These are phyloP conservation scores for Alosa alosa DNA, from an alignment of 2,113 vertebrate genomes.

Conservation along the genomic window DNA sequence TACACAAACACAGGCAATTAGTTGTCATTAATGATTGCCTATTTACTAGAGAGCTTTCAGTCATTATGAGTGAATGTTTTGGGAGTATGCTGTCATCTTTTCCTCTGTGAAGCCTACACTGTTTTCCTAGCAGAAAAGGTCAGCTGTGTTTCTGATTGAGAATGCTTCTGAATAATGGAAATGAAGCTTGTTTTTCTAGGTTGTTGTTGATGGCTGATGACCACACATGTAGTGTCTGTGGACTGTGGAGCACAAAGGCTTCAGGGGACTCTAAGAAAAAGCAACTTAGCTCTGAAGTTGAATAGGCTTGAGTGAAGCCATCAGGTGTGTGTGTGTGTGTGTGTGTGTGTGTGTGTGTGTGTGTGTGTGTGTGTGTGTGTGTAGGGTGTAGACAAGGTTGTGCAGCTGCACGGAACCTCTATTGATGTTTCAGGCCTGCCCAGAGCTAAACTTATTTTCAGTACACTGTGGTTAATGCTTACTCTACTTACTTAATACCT, in stretches of 20 bases:
- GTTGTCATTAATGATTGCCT: constrained; percentile 8
- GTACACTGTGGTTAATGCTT: neutral
- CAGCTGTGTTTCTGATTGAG: neutral
- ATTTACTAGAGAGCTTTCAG: neutral
- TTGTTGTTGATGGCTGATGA: neutral
- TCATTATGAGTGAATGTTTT: neutral
- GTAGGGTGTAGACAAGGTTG: neutral
- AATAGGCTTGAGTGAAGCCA: neutral
- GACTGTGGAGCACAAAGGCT: neutral
- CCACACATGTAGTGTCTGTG: neutral
- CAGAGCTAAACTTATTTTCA: neutral
- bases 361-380: neutral
- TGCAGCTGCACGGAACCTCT: neutral
- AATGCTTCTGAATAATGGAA: neutral
- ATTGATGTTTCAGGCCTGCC: neutral
- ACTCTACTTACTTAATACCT: neutral
- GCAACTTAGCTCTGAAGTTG: neutral
- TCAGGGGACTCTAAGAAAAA: neutral
- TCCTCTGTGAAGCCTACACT: neutral
- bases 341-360: neutral
- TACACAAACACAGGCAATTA: neutral
- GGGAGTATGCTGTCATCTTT: neutral
- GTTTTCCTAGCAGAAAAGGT: neutral
- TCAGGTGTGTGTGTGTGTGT: neutral
- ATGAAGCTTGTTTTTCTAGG: neutral